Evolutionary conservation across 2,888 invertebrate species (phyloP).

Genomic region (Steinernema carpocapsae): DNA sequence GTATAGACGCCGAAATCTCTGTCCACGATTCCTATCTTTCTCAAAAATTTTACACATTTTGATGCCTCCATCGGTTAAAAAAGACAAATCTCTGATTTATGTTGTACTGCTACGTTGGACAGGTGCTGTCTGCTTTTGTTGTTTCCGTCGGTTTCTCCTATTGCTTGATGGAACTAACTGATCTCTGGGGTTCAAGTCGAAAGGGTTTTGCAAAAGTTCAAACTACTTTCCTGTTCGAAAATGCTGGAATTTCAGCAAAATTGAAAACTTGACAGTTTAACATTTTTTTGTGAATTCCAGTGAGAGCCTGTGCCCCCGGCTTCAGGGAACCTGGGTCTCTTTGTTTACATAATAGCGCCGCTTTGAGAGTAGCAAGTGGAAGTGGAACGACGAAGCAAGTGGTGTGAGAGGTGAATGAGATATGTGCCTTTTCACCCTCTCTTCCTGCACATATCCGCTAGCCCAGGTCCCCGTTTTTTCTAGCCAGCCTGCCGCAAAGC

Average conservation of each 20-base stretch:
- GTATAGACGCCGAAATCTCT: no score
- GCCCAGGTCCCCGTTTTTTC: no score
- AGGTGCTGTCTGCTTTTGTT: slow-evolving; percentile 19
- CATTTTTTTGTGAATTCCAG: not conserved
- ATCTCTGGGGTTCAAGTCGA: no score
- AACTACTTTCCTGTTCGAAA: not conserved
- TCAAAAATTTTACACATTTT: not conserved
- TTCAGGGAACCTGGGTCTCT: no score
- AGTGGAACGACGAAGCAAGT: not conserved
- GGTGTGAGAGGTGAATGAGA: no score
- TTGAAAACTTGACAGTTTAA: slow-evolving; percentile 1
- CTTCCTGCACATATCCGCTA: not conserved
- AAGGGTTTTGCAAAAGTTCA: no score
- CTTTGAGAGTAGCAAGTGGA: not conserved
- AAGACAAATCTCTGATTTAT: slow-evolving; percentile 1
- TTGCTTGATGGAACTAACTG: no score
- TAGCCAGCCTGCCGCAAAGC: no score
- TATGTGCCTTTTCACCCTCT: not conserved
- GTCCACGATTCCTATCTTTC: no score
- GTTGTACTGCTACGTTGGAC: slow-evolving; percentile 9
- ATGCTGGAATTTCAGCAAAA: not conserved
- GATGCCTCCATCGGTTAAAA: not conserved
- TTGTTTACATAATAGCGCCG: slow-evolving; percentile 24
- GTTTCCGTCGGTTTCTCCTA: not conserved
- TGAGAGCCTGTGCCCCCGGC: no score